Percentiles rank a stretch among this genome's conserved stretches.
phyloP scores from a whole-genome alignment of 2,797 vertebrate genomes.

The Clamator glandarius region DNA sequence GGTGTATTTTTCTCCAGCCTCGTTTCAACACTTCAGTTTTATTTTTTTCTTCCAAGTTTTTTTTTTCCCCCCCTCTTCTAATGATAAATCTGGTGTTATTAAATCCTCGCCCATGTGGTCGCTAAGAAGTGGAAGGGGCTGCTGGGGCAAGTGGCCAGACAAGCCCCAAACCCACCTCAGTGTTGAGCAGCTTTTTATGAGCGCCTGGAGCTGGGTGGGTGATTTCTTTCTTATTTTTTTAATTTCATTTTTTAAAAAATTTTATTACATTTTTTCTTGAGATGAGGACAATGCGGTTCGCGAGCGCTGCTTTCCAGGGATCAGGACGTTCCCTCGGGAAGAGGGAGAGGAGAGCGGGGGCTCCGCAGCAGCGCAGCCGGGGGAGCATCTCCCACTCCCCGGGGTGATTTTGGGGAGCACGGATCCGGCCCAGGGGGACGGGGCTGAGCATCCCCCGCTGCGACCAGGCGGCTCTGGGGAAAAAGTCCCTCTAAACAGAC shows the following conservation, averaged over 20 bases:
- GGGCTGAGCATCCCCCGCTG: constrained; percentile 30
- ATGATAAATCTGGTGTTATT: not conserved
- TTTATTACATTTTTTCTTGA: not conserved
- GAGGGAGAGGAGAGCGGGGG: not conserved
- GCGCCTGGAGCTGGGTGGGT: fast-evolving
- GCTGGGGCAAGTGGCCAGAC: not conserved
- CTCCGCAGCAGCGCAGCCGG: not conserved
- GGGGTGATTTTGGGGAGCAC: not conserved
- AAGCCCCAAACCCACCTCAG: not conserved
- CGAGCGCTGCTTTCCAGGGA: not conserved
- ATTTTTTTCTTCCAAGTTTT: not conserved
- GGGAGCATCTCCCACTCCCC: not conserved
- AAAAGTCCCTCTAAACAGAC: constrained; percentile 32
- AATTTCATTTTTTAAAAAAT: no score
- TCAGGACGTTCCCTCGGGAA: not conserved
- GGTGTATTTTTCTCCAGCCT: not conserved
- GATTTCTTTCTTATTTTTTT: not conserved
- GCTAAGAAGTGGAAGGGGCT: not conserved
- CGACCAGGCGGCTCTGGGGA: constrained; percentile 42
- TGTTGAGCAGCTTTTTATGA: not conserved
- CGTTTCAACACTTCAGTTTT: constrained; percentile 22
- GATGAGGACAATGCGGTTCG: not conserved
- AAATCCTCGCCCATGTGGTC: not conserved
- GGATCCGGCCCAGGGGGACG: not conserved
- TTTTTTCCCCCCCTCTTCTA: not conserved